Evolutionary conservation across 2,888 invertebrate species (phyloP), one percentile per base, ranked within the genome.

Genomic region (Drosophila basisetae): DNA sequence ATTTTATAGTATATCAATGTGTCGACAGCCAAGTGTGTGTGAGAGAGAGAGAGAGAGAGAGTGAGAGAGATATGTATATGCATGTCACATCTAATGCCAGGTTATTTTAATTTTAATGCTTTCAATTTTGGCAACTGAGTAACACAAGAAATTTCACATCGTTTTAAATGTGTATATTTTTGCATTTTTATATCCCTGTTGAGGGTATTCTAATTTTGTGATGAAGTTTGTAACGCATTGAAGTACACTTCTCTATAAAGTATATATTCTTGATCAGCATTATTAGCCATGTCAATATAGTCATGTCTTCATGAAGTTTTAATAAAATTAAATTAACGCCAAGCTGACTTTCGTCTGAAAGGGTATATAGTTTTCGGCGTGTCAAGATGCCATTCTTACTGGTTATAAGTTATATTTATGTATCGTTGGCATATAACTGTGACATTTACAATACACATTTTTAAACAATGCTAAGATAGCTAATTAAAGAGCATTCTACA

Each of bases 21-120:
- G 75, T 7, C 68, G 68, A 79, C 63, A 79, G 79, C 43, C 22
- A 56, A 25, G 54, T 30, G 18, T 2, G 28, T 5, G 5, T 0
- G 31, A 0, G 33, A 33, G 43, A 35, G 41, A 22, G 37, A 55
- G 41, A 43, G 49, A 10, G 33, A 4, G 33, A 33, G 11, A 33
- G 11, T 16, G 31, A 53, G 28, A 31, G 5, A 47, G 39, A 49
- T 22, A 49, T 47, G 13, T 9, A 25, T 47, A 47, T 47, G 22
- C 55, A 68, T 72, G 66, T 63, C 63, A 66, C 37, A 80, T 56
- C 80, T 58, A 61, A 68, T 63, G 54, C 52, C 68, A 37, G 63
- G 33, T 58, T 80, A 80, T 80, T 80, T 76, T 72, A 64, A 78
- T 80, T 72, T 80, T 56, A 60, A 11, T 18, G 62, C 35, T 50